Evolutionary conservation across 1,140 invertebrate species (phyloP).

Genomic region (Drosophila saltans): DNA sequence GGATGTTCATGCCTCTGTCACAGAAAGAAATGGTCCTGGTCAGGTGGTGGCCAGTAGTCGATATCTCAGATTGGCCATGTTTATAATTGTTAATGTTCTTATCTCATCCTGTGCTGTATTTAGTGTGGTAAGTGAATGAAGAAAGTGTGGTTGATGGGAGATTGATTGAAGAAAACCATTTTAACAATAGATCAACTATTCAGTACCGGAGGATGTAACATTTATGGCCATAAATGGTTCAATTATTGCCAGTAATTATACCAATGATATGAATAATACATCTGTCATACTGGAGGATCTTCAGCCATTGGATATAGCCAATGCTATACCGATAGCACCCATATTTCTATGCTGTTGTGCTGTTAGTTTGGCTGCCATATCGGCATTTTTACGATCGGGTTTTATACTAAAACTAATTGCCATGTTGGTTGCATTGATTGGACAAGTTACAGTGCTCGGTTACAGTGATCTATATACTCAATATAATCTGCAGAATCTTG

Average conservation of each 20-base stretch:
- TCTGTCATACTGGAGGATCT: conserved; percentile 22
- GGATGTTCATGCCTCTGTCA: conserved; percentile 65
- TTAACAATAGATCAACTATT: conserved; percentile 54
- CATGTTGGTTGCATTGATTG: conserved; percentile 88
- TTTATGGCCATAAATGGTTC: conserved; percentile 26
- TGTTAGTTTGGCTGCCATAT: conserved; percentile 90
- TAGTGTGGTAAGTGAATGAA: conserved; percentile 86
- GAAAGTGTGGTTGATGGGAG: no score
- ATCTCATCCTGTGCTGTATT: conserved; percentile 88
- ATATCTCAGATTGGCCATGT: conserved; percentile 87
- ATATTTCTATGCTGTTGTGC: conserved; percentile 92
- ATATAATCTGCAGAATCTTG: conserved; percentile 84
- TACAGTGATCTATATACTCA: conserved; percentile 86
- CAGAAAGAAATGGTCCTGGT: conserved; percentile 79
- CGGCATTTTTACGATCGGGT: conserved; percentile 92
- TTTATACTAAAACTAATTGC: conserved; percentile 92
- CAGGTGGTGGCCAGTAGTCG: conserved; percentile 87
- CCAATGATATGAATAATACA: conserved; percentile 32
- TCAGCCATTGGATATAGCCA: conserved; percentile 33
- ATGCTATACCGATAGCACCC: conserved; percentile 66
- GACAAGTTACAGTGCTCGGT: conserved; percentile 87
- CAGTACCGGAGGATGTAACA: conserved; percentile 28
- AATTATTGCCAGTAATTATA: conserved; percentile 20
- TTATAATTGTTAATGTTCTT: conserved; percentile 87
- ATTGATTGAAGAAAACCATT: no score